phyloP scores from a whole-genome alignment of 2,888 invertebrate genomes.

The Rosalia funebris region DNA sequence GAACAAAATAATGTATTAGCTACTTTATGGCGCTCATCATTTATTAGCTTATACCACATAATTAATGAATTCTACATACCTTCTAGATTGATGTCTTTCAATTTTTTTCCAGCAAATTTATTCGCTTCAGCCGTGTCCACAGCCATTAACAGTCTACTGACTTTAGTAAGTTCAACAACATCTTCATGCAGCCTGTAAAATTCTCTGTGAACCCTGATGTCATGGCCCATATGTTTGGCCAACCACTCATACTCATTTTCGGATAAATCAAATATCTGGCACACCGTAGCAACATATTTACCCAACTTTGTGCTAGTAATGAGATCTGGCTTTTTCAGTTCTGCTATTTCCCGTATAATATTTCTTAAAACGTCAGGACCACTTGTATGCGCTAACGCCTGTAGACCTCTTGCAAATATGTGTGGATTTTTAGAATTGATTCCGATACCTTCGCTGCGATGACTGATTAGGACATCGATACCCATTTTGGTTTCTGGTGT shows the following conservation, averaged over 20 bases:
- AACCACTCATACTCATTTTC: slow-evolving; percentile 14
- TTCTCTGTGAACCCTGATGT: slow-evolving; percentile 1
- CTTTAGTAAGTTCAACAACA: too few relatives aligned
- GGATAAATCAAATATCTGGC: slow-evolving; percentile 4
- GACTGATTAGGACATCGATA: slow-evolving; percentile 6
- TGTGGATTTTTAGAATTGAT: slow-evolving; percentile 1
- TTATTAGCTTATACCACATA: too few relatives aligned
- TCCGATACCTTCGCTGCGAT: neutral
- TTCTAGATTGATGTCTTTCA: too few relatives aligned
- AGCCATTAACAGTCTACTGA: slow-evolving; percentile 23
- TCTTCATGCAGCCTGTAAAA: slow-evolving; percentile 28
- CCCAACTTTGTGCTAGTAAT: slow-evolving; percentile 12
- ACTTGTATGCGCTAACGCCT: neutral
- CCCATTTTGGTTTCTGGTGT: slow-evolving; percentile 18
- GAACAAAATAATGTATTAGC: too few relatives aligned
- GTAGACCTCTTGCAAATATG: slow-evolving; percentile 5
- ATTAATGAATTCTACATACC: too few relatives aligned
- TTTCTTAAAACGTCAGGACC: slow-evolving; percentile 5
- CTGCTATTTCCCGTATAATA: neutral
- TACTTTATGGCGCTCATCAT: too few relatives aligned
- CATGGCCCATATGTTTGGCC: slow-evolving; percentile 3
- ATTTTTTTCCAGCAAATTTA: too few relatives aligned
- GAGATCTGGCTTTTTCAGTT: slow-evolving; percentile 5
- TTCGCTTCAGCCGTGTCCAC: too few relatives aligned
- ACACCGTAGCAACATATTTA: slow-evolving; percentile 11